Evolutionary conservation across 2,797 vertebrate genomes (phyloP).

Genomic region (Sebastes hubbsi): DNA sequence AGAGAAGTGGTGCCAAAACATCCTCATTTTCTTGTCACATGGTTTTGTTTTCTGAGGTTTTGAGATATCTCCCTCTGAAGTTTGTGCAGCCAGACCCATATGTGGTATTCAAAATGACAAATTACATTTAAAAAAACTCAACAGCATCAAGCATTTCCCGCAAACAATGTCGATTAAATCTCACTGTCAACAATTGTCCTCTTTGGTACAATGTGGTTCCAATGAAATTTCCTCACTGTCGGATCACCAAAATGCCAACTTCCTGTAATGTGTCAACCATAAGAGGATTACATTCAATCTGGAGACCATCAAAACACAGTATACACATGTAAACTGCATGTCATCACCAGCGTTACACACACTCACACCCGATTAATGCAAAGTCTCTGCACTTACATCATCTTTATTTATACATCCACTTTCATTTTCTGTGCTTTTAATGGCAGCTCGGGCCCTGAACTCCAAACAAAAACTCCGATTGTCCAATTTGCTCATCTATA

Average conservation of each 20-base stretch:
- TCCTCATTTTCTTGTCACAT: not conserved
- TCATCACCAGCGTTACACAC: conserved; percentile 1
- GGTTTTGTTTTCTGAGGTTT: not conserved
- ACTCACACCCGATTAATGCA: not conserved
- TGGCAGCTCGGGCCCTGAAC: not conserved
- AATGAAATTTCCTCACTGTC: not conserved
- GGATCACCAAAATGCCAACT: not conserved
- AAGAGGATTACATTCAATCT: conserved; percentile 17
- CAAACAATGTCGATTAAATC: not conserved
- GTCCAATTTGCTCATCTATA: conserved; percentile 43
- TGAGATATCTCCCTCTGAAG: not conserved
- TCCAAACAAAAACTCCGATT: conserved; percentile 21
- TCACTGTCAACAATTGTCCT: not conserved
- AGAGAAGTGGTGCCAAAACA: not conserved
- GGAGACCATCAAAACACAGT: conserved; percentile 10
- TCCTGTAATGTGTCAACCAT: conserved; percentile 10
- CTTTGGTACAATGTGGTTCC: not conserved
- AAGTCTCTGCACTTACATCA: conserved; percentile 7
- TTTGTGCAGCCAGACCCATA: not conserved
- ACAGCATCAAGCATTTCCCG: not conserved
- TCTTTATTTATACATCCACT: not conserved
- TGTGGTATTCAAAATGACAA: not conserved
- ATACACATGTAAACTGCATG: not conserved
- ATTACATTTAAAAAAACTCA: not conserved
- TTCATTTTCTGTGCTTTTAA: not conserved